These are phyloP conservation scores for Hyperoplus lanceolatus DNA, from an alignment of 2,797 vertebrate genomes.

Conservation along the genomic window DNA sequence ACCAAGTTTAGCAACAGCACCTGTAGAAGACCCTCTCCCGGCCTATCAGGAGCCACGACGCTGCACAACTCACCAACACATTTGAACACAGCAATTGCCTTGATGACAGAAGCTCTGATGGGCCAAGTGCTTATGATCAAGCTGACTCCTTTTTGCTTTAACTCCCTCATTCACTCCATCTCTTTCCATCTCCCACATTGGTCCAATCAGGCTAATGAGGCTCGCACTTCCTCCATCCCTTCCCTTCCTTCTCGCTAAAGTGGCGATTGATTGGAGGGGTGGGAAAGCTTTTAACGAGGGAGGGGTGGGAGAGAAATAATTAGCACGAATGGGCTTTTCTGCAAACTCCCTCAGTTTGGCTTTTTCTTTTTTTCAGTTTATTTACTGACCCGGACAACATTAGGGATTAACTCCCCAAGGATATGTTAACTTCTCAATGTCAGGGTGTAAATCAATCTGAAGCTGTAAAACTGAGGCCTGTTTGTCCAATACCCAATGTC, in stretches of 20 bases:
- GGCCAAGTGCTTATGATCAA: slow-evolving; percentile 80
- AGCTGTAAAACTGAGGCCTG: slow-evolving; percentile 65
- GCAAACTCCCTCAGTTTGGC: slow-evolving; percentile 81
- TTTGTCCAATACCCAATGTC: slow-evolving; percentile 61
- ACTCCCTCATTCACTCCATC: slow-evolving; percentile 70
- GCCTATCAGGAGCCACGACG: slow-evolving; percentile 23
- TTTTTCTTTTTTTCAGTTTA: slow-evolving; percentile 71
- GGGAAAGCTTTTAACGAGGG: slow-evolving; percentile 87
- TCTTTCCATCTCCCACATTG: slow-evolving; percentile 73
- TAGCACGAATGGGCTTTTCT: slow-evolving; percentile 85
- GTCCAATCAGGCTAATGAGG: slow-evolving; percentile 85
- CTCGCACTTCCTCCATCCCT: slow-evolving; percentile 82
- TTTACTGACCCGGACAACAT: slow-evolving; percentile 82
- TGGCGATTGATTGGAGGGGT: slow-evolving; percentile 87
- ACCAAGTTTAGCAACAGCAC: not conserved
- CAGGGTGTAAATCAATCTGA: slow-evolving; percentile 77
- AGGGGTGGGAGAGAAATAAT: slow-evolving; percentile 86
- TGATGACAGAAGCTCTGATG: slow-evolving; percentile 69
- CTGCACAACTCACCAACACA: slow-evolving; percentile 47
- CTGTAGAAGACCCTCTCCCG: slow-evolving; percentile 27
- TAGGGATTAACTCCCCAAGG: slow-evolving; percentile 81
- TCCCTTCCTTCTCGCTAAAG: slow-evolving; percentile 82
- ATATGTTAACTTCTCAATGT: slow-evolving; percentile 81
- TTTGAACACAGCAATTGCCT: slow-evolving; percentile 53
- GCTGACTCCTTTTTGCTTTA: slow-evolving; percentile 79